Evolutionary conservation across 2,797 vertebrate species (phyloP), one percentile per base, ranked within the genome.

Genomic region (Myiotriccus ornatus): DNA sequence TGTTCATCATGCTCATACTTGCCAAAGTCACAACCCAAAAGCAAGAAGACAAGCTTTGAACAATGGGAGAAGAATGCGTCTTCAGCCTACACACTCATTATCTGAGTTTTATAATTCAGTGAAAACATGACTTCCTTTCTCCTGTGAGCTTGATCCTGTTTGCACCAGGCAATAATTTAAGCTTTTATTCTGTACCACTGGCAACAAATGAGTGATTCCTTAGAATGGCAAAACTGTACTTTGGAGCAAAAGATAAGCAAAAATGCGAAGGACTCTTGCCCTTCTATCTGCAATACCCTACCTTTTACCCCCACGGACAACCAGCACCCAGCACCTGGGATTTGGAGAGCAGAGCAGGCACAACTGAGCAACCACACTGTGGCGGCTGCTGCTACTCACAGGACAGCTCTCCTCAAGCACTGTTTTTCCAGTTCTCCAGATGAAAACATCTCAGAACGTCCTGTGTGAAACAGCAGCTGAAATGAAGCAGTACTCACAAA

Each of bases 1-100:
- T 10, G 57, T 62, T 95, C 87, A 88, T 93, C 95, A 96, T 93
- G 95, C 93, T 95, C 94, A 80, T 93, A 95, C 95, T 95, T 96
- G 94, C 59, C 80, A 89, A 93, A 96, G 50, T 94, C 87, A 75
- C 84, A 96, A 91, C 67, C 77, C 49, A 74, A 91, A 88, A 90
- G 39, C 74, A 75, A 81, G 74, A 95, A 95, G 92, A 92, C 96
- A 77, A 87, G 90, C 81, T 93, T 93, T 94, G 87, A 95, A 96
- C 94, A 96, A 93, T 65, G 46, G 39, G 46, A 95, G 84, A 91
- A 91, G 76, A 94, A 94, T 89, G 76, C n/a, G 21, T 96, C 84
- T 89, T 71, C 86, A 91, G 80, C 92, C 95, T 94, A 95, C 95
- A 95, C 84, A 16, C 93, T 95, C 87, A 95, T 96, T 93, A 97